These are phyloP conservation scores for Threskiornis aethiopicus DNA, from an alignment of 2,797 vertebrate genomes.

Conservation along the genomic window DNA sequence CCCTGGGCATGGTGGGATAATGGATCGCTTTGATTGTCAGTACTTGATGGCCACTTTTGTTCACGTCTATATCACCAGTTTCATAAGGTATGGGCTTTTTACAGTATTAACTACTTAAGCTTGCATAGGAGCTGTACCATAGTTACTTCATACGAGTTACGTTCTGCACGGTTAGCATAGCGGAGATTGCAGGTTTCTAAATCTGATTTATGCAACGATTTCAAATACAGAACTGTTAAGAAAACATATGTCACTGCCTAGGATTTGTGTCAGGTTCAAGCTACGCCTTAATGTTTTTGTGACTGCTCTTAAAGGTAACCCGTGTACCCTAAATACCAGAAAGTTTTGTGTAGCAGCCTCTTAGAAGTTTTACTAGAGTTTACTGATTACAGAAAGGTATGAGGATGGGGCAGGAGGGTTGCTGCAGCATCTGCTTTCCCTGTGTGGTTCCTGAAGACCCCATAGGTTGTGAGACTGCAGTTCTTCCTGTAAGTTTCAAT, in stretches of 20 bases:
- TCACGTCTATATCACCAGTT: slow-evolving; percentile 95
- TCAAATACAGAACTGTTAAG: background rate
- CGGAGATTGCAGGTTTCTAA: background rate
- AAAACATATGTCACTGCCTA: background rate
- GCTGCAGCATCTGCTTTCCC: background rate
- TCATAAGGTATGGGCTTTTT: slow-evolving; percentile 85
- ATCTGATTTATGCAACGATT: background rate
- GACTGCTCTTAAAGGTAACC: background rate
- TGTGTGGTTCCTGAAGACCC: background rate
- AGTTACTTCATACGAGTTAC: background rate
- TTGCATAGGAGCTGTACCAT: background rate
- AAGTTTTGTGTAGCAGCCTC: background rate
- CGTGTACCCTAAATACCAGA: background rate
- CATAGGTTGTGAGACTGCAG: background rate
- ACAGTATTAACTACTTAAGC: background rate
- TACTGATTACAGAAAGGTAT: background rate
- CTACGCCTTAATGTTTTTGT: background rate
- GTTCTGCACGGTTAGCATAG: background rate
- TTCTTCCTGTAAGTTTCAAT: background rate
- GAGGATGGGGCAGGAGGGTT: background rate
- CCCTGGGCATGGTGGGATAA: slow-evolving; percentile 95
- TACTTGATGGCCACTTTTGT: slow-evolving; percentile 98
- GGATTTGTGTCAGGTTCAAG: background rate
- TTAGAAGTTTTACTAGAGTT: background rate
- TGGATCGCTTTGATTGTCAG: slow-evolving; percentile 98